Conservation (phyloP, 2,888 invertebrate genomes). For the Drosophila stalkeri region DNA sequence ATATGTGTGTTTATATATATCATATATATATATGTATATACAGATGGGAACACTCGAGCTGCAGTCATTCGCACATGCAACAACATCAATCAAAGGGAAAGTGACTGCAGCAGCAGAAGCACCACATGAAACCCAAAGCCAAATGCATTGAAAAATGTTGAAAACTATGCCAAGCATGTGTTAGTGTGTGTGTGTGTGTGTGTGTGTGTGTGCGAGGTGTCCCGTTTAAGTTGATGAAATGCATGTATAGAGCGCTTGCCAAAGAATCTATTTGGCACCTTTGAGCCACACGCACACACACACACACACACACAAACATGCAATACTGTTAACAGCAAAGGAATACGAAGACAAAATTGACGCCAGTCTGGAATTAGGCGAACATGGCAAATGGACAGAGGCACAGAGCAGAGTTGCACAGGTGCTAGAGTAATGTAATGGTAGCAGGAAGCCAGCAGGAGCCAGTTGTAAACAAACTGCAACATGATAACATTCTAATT, state of each 20-base stretch:
- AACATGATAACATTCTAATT: conserved; percentile 67
- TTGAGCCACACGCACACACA: conserved; percentile 22
- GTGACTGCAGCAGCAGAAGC: conserved; percentile 37
- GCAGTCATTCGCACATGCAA: conserved; percentile 60
- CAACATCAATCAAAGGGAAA: conserved; percentile 75
- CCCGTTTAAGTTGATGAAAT: conserved; percentile 59
- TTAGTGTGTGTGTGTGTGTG: conserved; percentile 17
- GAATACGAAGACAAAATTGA: conserved; percentile 45
- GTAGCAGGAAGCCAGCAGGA: conserved; percentile 42
- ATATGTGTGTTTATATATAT: background rate
- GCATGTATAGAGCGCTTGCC: conserved; percentile 34
- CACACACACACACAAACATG: background rate
- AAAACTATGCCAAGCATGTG: conserved; percentile 68
- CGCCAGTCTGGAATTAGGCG: conserved; percentile 48
- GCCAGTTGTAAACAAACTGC: conserved; percentile 48
- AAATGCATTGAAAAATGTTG: conserved; percentile 70
- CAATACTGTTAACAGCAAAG: conserved; percentile 22
- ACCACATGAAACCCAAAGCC: conserved; percentile 40
- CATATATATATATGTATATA: conserved; percentile 1
- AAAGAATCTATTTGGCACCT: conserved; percentile 24
- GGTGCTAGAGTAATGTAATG: conserved; percentile 6
- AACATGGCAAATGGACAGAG: conserved; percentile 25
- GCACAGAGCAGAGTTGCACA: background rate
- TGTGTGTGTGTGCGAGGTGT: conserved; percentile 39
- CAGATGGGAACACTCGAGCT: conserved; percentile 32